Percentiles rank a stretch among this genome's conserved stretches.
phyloP scores from a whole-genome alignment of 2,113 vertebrate genomes.

The Nettapus auritus region DNA sequence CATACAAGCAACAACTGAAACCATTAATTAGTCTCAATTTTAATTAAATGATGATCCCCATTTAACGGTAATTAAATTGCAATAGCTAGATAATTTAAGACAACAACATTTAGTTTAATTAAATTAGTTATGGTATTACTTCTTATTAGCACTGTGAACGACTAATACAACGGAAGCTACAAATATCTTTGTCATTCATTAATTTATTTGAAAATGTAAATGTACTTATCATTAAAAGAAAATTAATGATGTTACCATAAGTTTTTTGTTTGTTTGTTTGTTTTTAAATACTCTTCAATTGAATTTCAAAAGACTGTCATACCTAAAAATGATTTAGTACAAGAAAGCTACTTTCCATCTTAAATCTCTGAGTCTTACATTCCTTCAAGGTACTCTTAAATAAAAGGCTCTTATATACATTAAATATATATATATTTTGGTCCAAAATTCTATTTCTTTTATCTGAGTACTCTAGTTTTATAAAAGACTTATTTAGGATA shows the following conservation, averaged over 20 bases:
- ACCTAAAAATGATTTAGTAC: neutral
- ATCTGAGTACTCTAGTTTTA: neutral
- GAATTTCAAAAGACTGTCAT: neutral
- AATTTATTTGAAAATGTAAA: neutral
- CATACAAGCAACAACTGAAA: constrained; percentile 65
- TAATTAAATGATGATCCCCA: constrained; percentile 65
- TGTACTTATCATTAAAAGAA: neutral
- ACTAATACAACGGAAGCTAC: neutral
- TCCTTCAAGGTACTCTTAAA: neutral
- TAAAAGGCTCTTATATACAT: neutral
- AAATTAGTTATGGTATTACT: constrained; percentile 65
- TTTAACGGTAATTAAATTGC: constrained; percentile 70
- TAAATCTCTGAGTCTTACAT: neutral
- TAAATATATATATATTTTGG: neutral
- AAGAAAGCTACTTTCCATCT: neutral
- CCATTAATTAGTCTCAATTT: constrained; percentile 69
- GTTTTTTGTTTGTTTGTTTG: no score
- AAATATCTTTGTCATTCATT: neutral
- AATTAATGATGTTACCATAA: neutral
- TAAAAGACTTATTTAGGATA: neutral
- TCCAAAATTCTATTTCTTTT: neutral
- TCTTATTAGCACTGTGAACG: constrained; percentile 46
- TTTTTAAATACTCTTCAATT: neutral
- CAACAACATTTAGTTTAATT: constrained; percentile 63
- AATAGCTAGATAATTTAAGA: constrained; percentile 64